Evolutionary conservation across 1,140 invertebrate species (phyloP).

Genomic region (Mya arenaria): DNA sequence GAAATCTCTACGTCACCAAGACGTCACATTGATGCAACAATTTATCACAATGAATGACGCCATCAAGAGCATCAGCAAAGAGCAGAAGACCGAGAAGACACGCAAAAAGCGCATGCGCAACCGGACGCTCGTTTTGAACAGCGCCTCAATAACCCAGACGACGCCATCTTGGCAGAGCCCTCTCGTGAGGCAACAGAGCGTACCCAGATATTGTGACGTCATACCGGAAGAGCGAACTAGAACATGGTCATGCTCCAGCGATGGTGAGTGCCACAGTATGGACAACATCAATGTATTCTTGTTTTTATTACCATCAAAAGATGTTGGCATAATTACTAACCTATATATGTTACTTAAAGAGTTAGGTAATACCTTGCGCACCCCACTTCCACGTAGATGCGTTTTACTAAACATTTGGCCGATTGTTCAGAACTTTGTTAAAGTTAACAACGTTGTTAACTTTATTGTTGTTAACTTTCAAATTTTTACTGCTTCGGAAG

Average conservation of each 20-base stretch:
- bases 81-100: not conserved
- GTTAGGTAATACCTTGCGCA: too few relatives aligned
- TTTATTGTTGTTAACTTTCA: too few relatives aligned
- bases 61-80: conserved; percentile 28
- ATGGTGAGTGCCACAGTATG: too few relatives aligned
- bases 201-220: conserved; percentile 43
- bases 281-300: too few relatives aligned
- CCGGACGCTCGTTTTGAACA: not conserved
- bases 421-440: too few relatives aligned
- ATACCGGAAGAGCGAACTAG: conserved; percentile 42
- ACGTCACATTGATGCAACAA: conserved; percentile 45
- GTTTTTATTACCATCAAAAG: too few relatives aligned
- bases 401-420: too few relatives aligned
- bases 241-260: conserved; percentile 6
- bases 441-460: too few relatives aligned
- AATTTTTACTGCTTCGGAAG: too few relatives aligned
- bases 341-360: too few relatives aligned
- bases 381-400: too few relatives aligned
- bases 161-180: conserved; percentile 2
- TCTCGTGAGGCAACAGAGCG: conserved; percentile 15
- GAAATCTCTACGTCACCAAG: conserved; percentile 54
- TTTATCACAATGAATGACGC: conserved; percentile 48
- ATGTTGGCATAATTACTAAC: too few relatives aligned
- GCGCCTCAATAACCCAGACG: not conserved
- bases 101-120: conserved; percentile 8